Percentiles rank a stretch among this genome's conserved stretches.
Evolutionary conservation across 1,140 invertebrate species (phyloP).

Genomic region (Eubasilissa regina): DNA sequence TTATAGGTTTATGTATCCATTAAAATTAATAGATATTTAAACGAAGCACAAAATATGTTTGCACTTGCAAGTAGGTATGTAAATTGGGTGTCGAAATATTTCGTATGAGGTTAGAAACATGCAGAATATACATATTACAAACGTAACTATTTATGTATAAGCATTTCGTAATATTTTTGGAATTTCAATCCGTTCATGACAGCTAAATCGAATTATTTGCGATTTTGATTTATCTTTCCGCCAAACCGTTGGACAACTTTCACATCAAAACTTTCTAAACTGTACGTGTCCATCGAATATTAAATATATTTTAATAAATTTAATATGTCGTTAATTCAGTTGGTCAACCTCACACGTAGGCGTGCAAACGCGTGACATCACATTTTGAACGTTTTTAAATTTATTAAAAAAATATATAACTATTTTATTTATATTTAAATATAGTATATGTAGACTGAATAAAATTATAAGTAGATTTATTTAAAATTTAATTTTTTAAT

Average conservation of each 20-base stretch:
- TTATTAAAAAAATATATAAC: too few relatives aligned
- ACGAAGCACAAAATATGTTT: too few relatives aligned
- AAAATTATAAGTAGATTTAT: too few relatives aligned
- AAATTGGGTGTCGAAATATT: too few relatives aligned
- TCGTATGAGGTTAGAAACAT: too few relatives aligned
- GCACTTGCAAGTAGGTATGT: too few relatives aligned
- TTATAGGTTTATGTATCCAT: too few relatives aligned
- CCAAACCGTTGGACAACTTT: slow-evolving; percentile 17
- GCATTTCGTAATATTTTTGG: not conserved
- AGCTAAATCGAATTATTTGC: not conserved
- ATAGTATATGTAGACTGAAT: too few relatives aligned
- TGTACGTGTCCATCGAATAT: not conserved
- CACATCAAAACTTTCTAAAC: slow-evolving; percentile 22
- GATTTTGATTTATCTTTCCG: not conserved
- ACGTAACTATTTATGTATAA: not conserved
- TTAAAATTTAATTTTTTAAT: too few relatives aligned
- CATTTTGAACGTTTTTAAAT: too few relatives aligned
- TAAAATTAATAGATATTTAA: too few relatives aligned
- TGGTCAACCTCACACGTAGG: not conserved
- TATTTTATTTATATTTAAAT: too few relatives aligned
- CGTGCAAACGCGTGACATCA: not conserved
- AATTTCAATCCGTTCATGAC: not conserved
- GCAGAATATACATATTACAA: not conserved
- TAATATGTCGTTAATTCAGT: slow-evolving; percentile 4
- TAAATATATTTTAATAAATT: slow-evolving; percentile 11